Evolutionary conservation across 2,888 invertebrate genomes (phyloP).

Genomic region (Amphipoea oculea): DNA sequence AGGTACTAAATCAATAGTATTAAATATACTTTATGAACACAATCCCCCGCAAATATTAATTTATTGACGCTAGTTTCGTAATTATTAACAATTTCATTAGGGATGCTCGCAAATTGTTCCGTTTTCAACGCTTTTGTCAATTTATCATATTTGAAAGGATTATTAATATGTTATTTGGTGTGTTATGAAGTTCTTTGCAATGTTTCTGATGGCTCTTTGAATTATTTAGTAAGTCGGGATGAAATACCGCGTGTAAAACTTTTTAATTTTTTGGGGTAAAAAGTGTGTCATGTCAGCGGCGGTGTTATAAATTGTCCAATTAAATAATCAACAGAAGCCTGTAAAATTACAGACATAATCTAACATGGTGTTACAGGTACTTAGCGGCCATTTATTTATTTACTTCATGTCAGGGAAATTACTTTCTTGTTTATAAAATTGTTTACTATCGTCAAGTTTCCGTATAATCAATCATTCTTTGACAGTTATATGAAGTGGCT

Average conservation of each 20-base stretch:
- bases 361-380: not conserved
- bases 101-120: slow-evolving; percentile 9
- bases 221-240: slow-evolving; percentile 21
- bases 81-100: slow-evolving; percentile 42
- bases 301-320: slow-evolving; percentile 17
- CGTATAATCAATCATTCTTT: not conserved
- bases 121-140: slow-evolving; percentile 28
- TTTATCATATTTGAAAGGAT: not conserved
- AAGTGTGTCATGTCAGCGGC: not conserved
- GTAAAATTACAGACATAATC: not conserved
- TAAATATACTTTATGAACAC: slow-evolving; percentile 41
- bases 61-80: slow-evolving; percentile 36
- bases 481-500: not conserved
- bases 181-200: not conserved
- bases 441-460: not conserved
- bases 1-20: slow-evolving; percentile 46
- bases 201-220: slow-evolving; percentile 9
- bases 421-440: not conserved
- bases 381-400: not conserved
- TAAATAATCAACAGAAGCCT: slow-evolving; percentile 10
- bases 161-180: not conserved
- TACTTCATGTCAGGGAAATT: not conserved
- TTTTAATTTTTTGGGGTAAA: slow-evolving; percentile 10
- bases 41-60: slow-evolving; percentile 47
- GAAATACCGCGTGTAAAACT: slow-evolving; percentile 8